Evolutionary conservation across 1,140 invertebrate species (phyloP).

Genomic region (Diplogasteroides magnus): DNA sequence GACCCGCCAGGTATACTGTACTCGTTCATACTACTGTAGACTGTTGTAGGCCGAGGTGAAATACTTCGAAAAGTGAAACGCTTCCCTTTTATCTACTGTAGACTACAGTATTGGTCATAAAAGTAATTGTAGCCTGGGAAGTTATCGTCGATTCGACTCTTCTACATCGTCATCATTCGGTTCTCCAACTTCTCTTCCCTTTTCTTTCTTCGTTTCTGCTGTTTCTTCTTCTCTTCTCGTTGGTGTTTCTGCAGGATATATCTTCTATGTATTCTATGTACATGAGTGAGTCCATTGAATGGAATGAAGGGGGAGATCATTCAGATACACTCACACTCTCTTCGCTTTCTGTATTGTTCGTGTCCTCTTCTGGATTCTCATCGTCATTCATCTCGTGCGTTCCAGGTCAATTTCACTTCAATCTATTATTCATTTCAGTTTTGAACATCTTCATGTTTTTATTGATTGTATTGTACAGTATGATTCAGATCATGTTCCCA

Average conservation of each 20-base stretch:
- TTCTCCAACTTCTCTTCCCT: too few species aligned
- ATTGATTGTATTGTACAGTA: slow-evolving; percentile 10
- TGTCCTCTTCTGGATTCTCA: background rate
- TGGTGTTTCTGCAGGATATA: slow-evolving; percentile 4
- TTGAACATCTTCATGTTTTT: slow-evolving; percentile 4
- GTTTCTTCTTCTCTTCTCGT: slow-evolving; percentile 3
- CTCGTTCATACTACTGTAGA: too few species aligned
- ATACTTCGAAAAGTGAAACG: too few species aligned
- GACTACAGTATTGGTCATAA: too few species aligned
- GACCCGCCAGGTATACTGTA: too few species aligned
- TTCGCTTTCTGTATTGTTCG: slow-evolving; percentile 14
- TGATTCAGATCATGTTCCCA: slow-evolving; percentile 11
- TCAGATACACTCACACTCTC: slow-evolving; percentile 16
- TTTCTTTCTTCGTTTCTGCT: slow-evolving; percentile 14
- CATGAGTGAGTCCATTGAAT: background rate
- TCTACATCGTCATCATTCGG: too few species aligned
- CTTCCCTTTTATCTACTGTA: too few species aligned
- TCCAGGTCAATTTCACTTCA: background rate
- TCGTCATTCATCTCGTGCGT: background rate
- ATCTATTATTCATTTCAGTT: background rate
- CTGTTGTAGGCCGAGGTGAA: too few species aligned
- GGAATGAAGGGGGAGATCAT: background rate
- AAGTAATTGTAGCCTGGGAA: too few species aligned
- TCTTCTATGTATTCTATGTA: slow-evolving; percentile 22
- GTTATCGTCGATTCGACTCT: too few species aligned